These are phyloP conservation scores for Periphyllus acericola DNA, from an alignment of 2,888 invertebrate genomes.

Conservation along the genomic window DNA sequence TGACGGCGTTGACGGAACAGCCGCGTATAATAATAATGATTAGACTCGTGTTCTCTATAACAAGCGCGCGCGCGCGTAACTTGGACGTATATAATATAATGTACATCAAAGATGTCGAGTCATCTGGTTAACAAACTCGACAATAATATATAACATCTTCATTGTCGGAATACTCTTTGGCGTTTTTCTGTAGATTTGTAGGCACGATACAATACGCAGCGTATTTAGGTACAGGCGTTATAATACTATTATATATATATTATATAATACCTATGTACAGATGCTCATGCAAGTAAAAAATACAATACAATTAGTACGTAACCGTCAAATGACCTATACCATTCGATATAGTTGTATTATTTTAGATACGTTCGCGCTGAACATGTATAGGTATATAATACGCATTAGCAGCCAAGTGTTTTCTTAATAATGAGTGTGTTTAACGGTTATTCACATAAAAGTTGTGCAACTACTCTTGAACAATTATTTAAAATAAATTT, in stretches of 20 bases:
- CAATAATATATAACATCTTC: conserved; percentile 40
- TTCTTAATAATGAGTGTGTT: too few relatives aligned
- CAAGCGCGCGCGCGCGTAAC: conserved; percentile 31
- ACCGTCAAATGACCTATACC: background rate
- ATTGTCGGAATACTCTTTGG: conserved; percentile 37
- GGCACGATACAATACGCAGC: background rate
- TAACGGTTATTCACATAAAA: too few relatives aligned
- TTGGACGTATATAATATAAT: conserved; percentile 2
- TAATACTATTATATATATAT: too few relatives aligned
- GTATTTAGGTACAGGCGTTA: background rate
- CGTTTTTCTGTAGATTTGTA: conserved; percentile 13
- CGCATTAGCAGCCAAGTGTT: too few relatives aligned
- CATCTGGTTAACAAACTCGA: conserved; percentile 59
- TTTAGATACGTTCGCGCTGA: background rate
- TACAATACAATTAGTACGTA: background rate
- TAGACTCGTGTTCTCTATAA: conserved; percentile 35
- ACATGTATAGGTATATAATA: too few relatives aligned
- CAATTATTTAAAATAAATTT: too few relatives aligned
- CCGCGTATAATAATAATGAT: conserved; percentile 36
- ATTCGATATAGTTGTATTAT: background rate
- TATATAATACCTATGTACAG: too few relatives aligned
- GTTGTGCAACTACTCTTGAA: too few relatives aligned
- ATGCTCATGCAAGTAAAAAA: too few relatives aligned
- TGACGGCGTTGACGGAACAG: conserved; percentile 34
- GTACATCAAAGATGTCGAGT: conserved; percentile 47